phyloP scores from a whole-genome alignment of 2,888 invertebrate genomes.

The Ophraella communa region DNA sequence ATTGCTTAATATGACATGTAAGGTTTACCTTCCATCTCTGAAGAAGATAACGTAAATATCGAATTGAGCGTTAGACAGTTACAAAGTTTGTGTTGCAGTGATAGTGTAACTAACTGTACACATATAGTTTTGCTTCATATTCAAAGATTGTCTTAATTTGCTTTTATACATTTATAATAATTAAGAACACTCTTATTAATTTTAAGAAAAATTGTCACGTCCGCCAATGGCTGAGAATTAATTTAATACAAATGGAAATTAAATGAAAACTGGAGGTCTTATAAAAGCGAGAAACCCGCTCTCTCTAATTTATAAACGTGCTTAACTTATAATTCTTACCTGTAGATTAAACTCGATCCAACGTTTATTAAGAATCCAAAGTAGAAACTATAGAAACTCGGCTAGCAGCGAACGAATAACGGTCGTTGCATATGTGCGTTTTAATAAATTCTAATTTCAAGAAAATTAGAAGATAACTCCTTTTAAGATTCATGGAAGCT shows the following conservation, averaged over 20 bases:
- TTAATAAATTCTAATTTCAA: constrained; percentile 5
- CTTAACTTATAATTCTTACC: constrained; percentile 7
- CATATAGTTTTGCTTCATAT: too few species aligned
- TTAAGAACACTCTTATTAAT: background rate
- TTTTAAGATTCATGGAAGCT: background rate
- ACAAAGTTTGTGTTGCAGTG: too few species aligned
- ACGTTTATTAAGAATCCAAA: constrained; percentile 8
- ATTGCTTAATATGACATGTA: too few species aligned
- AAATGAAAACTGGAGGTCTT: constrained; percentile 3
- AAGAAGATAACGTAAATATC: too few species aligned
- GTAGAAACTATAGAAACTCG: constrained; percentile 12
- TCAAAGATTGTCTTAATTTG: too few species aligned
- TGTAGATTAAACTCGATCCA: constrained; percentile 9
- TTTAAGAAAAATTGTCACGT: background rate
- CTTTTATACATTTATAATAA: too few species aligned
- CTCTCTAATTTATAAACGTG: background rate
- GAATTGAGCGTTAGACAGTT: too few species aligned
- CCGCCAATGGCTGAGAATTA: constrained; percentile 1
- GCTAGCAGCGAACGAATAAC: constrained; percentile 2
- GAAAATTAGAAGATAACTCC: background rate
- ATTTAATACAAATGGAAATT: constrained; percentile 3
- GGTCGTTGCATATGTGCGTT: constrained; percentile 7
- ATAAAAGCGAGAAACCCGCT: background rate
- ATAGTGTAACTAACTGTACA: too few species aligned
- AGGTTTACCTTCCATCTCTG: too few species aligned